Base-by-base conservation (phyloP, 2,797 vertebrate genomes). In the Cossypha niveicapilla region DNA sequence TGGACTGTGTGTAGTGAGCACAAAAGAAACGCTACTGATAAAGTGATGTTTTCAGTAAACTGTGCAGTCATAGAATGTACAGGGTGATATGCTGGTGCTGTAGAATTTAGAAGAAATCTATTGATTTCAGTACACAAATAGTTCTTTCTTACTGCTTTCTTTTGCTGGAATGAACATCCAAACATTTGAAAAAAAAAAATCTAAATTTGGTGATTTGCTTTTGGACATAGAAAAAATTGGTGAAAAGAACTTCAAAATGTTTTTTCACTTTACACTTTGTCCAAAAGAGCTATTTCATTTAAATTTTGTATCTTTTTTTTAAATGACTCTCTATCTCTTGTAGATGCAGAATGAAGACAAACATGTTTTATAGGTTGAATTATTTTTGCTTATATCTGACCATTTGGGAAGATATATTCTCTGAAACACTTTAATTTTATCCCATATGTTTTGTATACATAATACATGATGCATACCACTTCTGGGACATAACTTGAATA, bases 401-500 rank as follows among this genome's bases (percentile, higher is more conserved):
- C 44, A 41, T 66, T 80, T 86, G 41, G 44, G 53, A 93, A 84
- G 34, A 25, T 18, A 56, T 47, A 35, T 32, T 79, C 37, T 88
- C 41, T 71, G 56, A 87, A 95, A 83, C 60, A 74, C 25, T 79
- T 90, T 37, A 45, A 56, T 76, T 90, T 79, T 90, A 37, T 82
- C 60, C 72, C 54, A 76, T 94, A 82, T 91, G 77, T 88, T 92
- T 76, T 56, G 10, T 85, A 90, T 96, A 34, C 84, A 95, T 96
- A 96, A 95, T 89, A 44, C 41, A 95, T 96, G 93, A 85, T 77
- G 65, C 37, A 18, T 51, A 18, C 67, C 53, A 41, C 90, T 92
- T 90, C 75, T 88, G 90, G 93, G 94, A 92, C 30, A 65, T 68
- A 92, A 92, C 61, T 84, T 95, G 88, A 93, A 92, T 96, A 94